Evolutionary conservation across 37 sponge, comb jelly and placozoan species (phyloP), one percentile per base, ranked within the genome.

Genomic region (Lycopodina hypogea): DNA sequence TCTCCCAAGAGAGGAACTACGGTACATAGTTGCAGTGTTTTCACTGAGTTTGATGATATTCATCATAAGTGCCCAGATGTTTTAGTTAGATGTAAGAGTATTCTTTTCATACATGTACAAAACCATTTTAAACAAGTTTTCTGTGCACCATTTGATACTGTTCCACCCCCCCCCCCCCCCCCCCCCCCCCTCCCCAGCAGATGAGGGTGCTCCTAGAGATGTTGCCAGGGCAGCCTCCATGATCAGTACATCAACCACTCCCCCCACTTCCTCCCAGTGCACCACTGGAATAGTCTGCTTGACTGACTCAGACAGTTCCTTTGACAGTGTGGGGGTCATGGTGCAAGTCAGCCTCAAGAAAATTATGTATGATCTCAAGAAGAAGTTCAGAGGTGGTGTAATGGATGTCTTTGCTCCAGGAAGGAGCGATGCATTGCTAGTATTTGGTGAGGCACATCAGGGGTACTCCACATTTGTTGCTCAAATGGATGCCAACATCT

Each of bases 401-500:
- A 14, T 21, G 30, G 77, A 87, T 12, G 76, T 87, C 22, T 83
- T 91, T 39, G 63, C 57, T 56, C 7, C n/a, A 19, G 75, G 50
- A n/a, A 38, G 33, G 26, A 74, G 84, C 8, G 48, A n/a, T 33
- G 11, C 61, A 24, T 35, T 55, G 42, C 58, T 36, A 1, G 40
- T 68, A 11, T 91, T 91, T 52, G 26, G 42, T 1, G 34, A 14
- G 0, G 73, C 70, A 18, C 75, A 83, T 48, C 39, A 51, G 19
- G 58, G 55, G 2, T 86, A 76, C 75, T 22, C 56, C n/a, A 11
- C 23, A 14, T 28, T 39, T 7, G 71, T 91, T 28, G 56, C 53
- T 64, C 24, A 57, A 17, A 42, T 87, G 42, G 88, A 91, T 63
- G 42, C 24, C 42, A 70, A 87, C 41, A 56, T 91, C 18, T 67